A percentile compares a stretch with the other conserved stretches of the same genome.
Conservation (phyloP, 2,888 invertebrate species). For the Nebria salina region DNA sequence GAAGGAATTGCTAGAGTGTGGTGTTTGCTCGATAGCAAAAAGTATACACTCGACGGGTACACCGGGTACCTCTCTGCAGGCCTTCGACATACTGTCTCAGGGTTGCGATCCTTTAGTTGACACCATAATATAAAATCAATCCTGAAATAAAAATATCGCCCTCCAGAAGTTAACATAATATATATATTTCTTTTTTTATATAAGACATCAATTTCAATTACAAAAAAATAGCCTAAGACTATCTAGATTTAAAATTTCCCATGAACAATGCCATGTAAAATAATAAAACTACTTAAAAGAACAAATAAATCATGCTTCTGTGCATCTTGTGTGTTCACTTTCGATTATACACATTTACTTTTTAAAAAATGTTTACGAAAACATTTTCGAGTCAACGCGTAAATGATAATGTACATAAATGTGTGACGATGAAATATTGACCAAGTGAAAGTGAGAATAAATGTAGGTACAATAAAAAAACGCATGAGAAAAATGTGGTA, state of each 20-base stretch:
- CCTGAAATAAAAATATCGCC: no score
- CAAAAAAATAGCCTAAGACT: neutral
- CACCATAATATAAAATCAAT: no score
- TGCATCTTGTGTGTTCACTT: neutral
- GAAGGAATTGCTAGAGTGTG: neutral
- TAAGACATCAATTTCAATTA: no score
- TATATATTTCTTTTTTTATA: no score
- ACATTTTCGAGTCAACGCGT: neutral
- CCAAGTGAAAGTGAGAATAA: neutral
- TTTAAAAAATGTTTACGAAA: neutral
- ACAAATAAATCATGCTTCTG: neutral
- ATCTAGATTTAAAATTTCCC: neutral
- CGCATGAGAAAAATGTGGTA: neutral
- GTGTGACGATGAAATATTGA: slow-evolving; percentile 1
- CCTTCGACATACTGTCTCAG: neutral
- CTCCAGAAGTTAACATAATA: no score
- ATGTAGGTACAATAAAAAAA: neutral
- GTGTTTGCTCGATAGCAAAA: neutral
- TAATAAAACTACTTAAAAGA: slow-evolving; percentile 22
- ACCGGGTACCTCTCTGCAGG: neutral
- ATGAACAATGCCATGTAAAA: slow-evolving; percentile 29
- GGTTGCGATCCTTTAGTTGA: neutral
- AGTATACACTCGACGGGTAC: neutral
- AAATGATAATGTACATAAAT: neutral
- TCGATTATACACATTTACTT: neutral